Evolutionary conservation across 2,888 invertebrate species (phyloP), one percentile per base, ranked within the genome.

Genomic region (Caenorhabditis angaria): DNA sequence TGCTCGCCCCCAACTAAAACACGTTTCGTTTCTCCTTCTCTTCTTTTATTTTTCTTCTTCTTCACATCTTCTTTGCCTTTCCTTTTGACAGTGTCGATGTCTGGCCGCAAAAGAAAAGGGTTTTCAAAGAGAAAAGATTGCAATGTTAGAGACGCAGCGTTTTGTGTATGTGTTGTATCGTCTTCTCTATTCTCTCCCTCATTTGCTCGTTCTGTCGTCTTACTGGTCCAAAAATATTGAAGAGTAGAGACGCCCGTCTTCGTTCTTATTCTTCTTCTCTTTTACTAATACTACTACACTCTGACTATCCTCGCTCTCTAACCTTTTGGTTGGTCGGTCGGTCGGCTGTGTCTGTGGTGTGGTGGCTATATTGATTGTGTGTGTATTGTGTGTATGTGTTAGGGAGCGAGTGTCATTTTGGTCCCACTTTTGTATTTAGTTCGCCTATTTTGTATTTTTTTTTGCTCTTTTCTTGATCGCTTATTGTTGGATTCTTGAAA

Each of bases 351-450:
- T 41, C 41, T 41, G 41, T 32, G 32, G 10, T 12, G 41, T 41
- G 41, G 41, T 41, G 41, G 41, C 41, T 41, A 41, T 41, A 41
- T 41, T 41, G 41, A 41, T 41, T 41, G 51, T 51, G 51, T 51
- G 25, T 51, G n/a, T n/a, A 18, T n/a, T 51, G 51, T 51, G 25
- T 51, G n/a, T n/a, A 18, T n/a, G n/a, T 51, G 51, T 51, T 24
- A 25, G 51, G n/a, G 51, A 51, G 51, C 25, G 51, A 51, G 51
- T 51, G 51, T 51, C 41, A 41, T 41, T 41, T 41, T 41, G 41
- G 41, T 41, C 41, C 41, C 14, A 41, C 41, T 41, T 41, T 41
- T 41, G 41, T 41, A 41, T 41, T 41, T 32, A 18, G 14, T 41
- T 41, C 41, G 2, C 18, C 41, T 41, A 12, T 14, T 8, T 10